These are phyloP conservation scores for Neoarius graeffei DNA, from an alignment of 2,113 vertebrate genomes.

Conservation along the genomic window DNA sequence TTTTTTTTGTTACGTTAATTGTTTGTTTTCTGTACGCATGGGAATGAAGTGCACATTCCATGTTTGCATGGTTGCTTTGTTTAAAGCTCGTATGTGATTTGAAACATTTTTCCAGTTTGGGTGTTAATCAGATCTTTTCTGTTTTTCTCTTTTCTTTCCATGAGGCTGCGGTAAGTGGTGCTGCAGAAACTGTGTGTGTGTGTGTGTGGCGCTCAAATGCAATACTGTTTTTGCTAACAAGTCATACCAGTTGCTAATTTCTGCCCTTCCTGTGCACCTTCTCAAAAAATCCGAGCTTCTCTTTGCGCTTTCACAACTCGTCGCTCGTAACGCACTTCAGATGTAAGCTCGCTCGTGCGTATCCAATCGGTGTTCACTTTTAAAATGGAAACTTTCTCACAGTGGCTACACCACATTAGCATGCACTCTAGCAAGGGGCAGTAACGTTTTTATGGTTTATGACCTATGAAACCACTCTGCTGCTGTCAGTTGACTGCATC, in stretches of 20 bases:
- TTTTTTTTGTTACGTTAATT: neutral
- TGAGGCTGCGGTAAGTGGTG: slow-evolving; percentile 93
- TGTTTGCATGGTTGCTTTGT: slow-evolving; percentile 1
- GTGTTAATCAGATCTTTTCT: slow-evolving; percentile 57
- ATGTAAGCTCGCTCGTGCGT: neutral
- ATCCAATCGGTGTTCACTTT: neutral
- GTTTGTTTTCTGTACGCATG: neutral
- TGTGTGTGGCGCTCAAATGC: slow-evolving; percentile 29
- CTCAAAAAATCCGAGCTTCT: neutral
- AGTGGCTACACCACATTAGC: too few relatives aligned
- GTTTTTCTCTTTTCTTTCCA: slow-evolving; percentile 44
- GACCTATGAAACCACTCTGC: slow-evolving; percentile 21
- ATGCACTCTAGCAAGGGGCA: neutral
- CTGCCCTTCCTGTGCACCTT: neutral
- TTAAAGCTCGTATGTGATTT: slow-evolving; percentile 20
- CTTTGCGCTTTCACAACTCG: neutral
- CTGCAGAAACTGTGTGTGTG: slow-evolving; percentile 38
- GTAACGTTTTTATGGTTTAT: slow-evolving; percentile 39
- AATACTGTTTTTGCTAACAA: slow-evolving; percentile 14
- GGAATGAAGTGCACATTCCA: neutral
- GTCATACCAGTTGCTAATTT: slow-evolving; percentile 6
- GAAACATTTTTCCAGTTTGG: neutral
- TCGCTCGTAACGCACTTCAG: neutral
- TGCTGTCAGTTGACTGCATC: neutral
- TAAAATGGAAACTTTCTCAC: slow-evolving; percentile 22